Conservation (phyloP, 2,888 invertebrate species). For the Drosophila testacea region DNA sequence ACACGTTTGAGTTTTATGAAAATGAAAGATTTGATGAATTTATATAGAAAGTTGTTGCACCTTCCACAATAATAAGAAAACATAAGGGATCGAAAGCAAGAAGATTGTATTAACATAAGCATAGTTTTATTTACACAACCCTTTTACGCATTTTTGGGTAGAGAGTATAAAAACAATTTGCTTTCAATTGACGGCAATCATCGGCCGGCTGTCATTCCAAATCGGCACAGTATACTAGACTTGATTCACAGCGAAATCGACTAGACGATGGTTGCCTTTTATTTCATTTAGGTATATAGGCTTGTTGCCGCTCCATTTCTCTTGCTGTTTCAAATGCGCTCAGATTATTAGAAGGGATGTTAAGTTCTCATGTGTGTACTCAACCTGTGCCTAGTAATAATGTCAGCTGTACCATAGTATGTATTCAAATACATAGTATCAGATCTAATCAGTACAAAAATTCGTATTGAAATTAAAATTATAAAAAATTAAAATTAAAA, state of each 20-base stretch:
- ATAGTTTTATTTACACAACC: not conserved
- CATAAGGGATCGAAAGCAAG: not conserved
- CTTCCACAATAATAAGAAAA: too few species aligned
- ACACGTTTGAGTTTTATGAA: not conserved
- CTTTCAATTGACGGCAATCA: constrained; percentile 72
- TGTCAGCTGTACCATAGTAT: not conserved
- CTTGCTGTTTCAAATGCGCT: not conserved
- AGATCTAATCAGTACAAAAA: too few species aligned
- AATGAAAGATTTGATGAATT: not conserved
- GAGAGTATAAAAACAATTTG: constrained; percentile 60
- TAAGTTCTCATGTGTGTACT: not conserved
- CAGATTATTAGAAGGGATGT: not conserved
- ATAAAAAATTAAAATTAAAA: too few species aligned
- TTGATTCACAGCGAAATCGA: not conserved
- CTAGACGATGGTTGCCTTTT: not conserved
- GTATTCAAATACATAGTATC: too few species aligned
- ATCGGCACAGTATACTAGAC: constrained; percentile 27
- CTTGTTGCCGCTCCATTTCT: not conserved
- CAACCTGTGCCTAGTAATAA: not conserved
- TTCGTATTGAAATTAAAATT: too few species aligned
- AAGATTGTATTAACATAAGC: not conserved
- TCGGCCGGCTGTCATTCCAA: constrained; percentile 53
- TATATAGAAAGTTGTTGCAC: too few species aligned
- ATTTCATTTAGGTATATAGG: not conserved
- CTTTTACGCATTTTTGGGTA: not conserved